Percentiles rank a stretch among this genome's conserved stretches.
phyloP scores from a whole-genome alignment of 2,888 invertebrate species.

The Latrodectus hesperus region DNA sequence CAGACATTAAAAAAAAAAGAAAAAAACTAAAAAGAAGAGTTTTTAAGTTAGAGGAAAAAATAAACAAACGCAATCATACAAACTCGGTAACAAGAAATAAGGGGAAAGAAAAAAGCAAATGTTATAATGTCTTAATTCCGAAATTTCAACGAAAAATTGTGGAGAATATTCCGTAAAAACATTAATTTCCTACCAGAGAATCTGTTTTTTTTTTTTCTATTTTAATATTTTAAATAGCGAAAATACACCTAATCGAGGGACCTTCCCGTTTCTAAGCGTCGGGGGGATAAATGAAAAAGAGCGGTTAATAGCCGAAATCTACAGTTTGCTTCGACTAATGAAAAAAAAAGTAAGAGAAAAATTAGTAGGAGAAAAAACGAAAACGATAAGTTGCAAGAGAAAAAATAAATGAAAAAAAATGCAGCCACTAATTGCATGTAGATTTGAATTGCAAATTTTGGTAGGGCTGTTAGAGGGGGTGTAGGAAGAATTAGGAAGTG shows the following conservation, averaged over 20 bases:
- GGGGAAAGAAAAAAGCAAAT: conserved; percentile 37
- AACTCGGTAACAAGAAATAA: conserved; percentile 3
- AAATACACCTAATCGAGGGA: conserved; percentile 64
- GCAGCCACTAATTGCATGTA: conserved; percentile 64
- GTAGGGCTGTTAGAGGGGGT: conserved; percentile 8
- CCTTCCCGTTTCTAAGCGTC: conserved; percentile 39
- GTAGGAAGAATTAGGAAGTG: conserved; percentile 44
- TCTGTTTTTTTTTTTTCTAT: conserved; percentile 24
- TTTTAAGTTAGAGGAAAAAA: conserved; percentile 16
- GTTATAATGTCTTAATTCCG: conserved; percentile 65
- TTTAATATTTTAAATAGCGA: conserved; percentile 52
- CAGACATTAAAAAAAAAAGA: conserved; percentile 43
- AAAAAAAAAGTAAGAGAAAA: conserved; percentile 22
- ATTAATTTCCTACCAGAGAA: conserved; percentile 58
- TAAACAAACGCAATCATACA: conserved; percentile 38
- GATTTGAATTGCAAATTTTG: conserved; percentile 69
- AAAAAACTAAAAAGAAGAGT: conserved; percentile 14
- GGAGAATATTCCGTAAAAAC: conserved; percentile 57
- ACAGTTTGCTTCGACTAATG: conserved; percentile 59
- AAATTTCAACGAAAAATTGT: conserved; percentile 46
- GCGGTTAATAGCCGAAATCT: conserved; percentile 66
- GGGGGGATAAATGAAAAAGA: conserved; percentile 63
- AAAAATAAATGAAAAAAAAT: conserved; percentile 35
- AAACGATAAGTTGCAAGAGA: conserved; percentile 61
- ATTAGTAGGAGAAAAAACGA: conserved; percentile 21